Evolutionary conservation across 2,113 vertebrate species (phyloP).

Genomic region (Bubo blakistoni): DNA sequence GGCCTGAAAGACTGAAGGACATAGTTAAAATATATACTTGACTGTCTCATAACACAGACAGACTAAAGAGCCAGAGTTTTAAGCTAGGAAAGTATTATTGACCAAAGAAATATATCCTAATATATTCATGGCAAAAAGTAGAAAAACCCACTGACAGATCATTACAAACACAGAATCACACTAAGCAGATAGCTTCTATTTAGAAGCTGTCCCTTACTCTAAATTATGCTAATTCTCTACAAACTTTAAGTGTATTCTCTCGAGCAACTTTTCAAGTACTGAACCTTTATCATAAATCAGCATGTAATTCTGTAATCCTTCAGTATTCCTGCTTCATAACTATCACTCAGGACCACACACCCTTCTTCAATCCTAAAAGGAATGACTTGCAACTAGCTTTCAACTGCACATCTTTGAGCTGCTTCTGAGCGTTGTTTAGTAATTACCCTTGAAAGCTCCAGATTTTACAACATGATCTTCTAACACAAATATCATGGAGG

Average conservation of each 20-base stretch:
- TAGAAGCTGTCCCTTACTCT: neutral
- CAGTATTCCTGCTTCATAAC: neutral
- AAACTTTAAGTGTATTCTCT: neutral
- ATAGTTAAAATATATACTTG: neutral
- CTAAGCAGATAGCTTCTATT: neutral
- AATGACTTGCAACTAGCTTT: neutral
- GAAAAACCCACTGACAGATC: neutral
- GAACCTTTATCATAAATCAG: neutral
- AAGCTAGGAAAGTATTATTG: neutral
- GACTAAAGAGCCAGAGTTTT: neutral
- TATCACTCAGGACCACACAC: neutral
- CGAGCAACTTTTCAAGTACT: neutral
- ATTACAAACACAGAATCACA: neutral
- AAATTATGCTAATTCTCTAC: neutral
- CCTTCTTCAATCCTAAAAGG: neutral
- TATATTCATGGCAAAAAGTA: neutral
- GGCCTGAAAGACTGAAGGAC: neutral
- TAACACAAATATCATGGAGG: neutral
- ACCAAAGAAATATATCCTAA: neutral
- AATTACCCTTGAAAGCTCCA: neutral
- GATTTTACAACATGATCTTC: neutral
- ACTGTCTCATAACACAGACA: neutral
- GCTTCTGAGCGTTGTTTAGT: neutral
- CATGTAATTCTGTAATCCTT: neutral
- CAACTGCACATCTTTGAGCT: neutral